These are phyloP conservation scores for Haplochromis burtoni DNA, from an alignment of 2,113 vertebrate species.

Conservation along the genomic window DNA sequence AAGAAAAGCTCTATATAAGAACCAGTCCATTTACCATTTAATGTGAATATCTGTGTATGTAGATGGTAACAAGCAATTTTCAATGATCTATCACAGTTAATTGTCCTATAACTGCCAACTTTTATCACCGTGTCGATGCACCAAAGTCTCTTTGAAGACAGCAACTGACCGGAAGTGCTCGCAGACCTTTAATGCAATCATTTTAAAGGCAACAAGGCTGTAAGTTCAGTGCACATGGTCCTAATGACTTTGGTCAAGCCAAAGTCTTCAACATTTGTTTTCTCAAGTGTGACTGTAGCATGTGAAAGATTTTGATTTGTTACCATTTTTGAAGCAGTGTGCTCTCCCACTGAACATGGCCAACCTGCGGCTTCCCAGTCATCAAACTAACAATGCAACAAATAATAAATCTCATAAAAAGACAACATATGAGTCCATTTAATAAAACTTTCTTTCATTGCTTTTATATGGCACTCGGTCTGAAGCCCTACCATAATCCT, in stretches of 20 bases:
- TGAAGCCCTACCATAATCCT: background rate
- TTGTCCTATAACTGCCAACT: background rate
- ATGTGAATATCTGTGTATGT: no score
- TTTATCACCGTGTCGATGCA: accelerated
- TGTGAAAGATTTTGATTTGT: background rate
- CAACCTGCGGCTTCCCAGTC: background rate
- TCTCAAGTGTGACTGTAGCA: background rate
- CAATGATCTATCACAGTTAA: background rate
- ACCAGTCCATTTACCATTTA: no score
- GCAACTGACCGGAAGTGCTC: background rate
- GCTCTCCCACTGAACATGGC: background rate
- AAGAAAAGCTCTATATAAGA: no score
- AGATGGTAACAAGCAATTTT: background rate
- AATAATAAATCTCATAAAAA: background rate
- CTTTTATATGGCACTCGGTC: background rate
- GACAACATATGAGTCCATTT: background rate
- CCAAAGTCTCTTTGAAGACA: background rate
- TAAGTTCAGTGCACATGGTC: background rate
- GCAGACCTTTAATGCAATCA: background rate
- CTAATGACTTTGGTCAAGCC: background rate
- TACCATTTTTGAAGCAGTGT: background rate
- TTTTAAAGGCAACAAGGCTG: background rate
- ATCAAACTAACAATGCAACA: background rate
- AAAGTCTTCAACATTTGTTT: background rate
- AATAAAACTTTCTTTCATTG: background rate